phyloP scores from a whole-genome alignment of 1,140 invertebrate genomes.

The Babylonia areolata region DNA sequence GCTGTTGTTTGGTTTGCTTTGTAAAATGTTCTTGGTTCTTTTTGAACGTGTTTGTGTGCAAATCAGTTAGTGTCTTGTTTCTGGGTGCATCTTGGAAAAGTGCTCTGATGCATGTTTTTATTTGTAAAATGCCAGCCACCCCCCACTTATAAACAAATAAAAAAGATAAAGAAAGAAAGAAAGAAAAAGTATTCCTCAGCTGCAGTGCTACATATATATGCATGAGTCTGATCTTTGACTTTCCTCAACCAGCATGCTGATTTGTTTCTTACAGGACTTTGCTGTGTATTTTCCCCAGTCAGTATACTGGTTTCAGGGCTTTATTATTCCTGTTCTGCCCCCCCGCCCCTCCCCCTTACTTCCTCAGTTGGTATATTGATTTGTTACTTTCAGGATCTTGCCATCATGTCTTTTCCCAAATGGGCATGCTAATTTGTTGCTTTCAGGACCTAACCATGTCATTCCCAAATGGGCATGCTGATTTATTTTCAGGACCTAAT shows the following conservation, averaged over 20 bases:
- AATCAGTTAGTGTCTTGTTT: no score
- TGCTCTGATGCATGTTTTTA: not conserved
- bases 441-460: no score
- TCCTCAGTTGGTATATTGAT: not conserved
- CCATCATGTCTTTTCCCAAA: not conserved
- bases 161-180: no score
- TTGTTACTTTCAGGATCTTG: not conserved
- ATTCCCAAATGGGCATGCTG: no score
- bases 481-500: not conserved
- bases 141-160: no score
- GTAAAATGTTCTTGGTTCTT: not conserved
- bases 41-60: not conserved
- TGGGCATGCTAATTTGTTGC: slow-evolving; percentile 30
- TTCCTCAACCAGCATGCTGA: not conserved
- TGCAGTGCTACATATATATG: not conserved
- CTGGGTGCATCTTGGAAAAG: no score
- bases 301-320: slow-evolving; percentile 18
- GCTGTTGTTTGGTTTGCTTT: not conserved
- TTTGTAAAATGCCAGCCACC: no score
- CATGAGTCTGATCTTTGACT: not conserved
- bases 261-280: not conserved
- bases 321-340: no score
- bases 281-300: not conserved
- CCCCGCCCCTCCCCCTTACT: no score
- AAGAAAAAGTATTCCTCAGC: no score